Conservation (phyloP, 2,888 invertebrate genomes). For the Eupelmus urozonus region DNA sequence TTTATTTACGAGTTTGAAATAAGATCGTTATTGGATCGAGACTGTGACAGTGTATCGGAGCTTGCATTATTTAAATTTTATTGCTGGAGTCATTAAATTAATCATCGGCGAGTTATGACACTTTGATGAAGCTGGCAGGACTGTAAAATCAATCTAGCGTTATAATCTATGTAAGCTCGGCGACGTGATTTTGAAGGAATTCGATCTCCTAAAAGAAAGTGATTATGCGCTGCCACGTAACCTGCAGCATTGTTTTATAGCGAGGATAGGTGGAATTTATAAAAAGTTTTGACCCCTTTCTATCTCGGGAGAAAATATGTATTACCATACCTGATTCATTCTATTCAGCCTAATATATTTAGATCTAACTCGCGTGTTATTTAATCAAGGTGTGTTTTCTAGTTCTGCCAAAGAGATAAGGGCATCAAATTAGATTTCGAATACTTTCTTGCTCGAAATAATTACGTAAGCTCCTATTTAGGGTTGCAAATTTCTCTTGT, state of each 20-base stretch:
- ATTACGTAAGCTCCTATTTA: neutral
- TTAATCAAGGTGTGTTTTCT: neutral
- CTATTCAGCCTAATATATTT: neutral
- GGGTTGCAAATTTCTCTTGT: neutral
- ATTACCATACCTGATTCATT: conserved; percentile 2
- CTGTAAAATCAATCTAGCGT: no score
- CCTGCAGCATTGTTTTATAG: no score
- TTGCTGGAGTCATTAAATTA: neutral
- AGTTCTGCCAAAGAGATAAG: no score
- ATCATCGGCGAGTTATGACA: neutral
- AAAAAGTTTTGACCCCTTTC: neutral
- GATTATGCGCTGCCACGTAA: neutral
- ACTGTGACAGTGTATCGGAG: neutral
- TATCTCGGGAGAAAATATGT: neutral
- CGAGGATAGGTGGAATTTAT: neutral
- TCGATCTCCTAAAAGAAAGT: neutral
- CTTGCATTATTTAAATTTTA: neutral
- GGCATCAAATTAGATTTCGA: no score
- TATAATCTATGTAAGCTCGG: no score
- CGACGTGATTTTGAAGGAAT: no score
- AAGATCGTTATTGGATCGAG: neutral
- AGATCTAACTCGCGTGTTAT: neutral
- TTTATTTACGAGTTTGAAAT: no score
- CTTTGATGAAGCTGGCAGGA: no score
- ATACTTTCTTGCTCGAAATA: neutral